These are phyloP conservation scores for Eilema depressum DNA, from an alignment of 2,888 invertebrate species.

Conservation along the genomic window DNA sequence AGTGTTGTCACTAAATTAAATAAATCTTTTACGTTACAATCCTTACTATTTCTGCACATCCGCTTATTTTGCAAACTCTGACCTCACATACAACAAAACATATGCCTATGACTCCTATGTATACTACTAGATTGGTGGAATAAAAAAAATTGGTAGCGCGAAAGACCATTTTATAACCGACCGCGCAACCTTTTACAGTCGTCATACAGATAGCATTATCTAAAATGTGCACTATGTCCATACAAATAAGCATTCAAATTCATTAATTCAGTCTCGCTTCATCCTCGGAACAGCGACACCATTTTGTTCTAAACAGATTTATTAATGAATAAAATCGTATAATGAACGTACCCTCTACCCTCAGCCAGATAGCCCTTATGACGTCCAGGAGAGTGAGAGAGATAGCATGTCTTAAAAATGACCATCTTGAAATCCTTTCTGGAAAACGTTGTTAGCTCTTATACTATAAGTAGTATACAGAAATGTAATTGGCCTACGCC, in stretches of 20 bases:
- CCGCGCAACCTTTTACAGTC: too few relatives aligned
- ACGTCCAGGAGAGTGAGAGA: too few relatives aligned
- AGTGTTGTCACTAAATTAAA: not conserved
- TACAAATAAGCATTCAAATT: too few relatives aligned
- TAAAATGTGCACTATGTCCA: too few relatives aligned
- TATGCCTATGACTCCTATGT: not conserved
- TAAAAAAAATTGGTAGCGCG: not conserved
- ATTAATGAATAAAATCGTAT: too few relatives aligned
- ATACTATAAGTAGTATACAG: not conserved
- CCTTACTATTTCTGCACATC: not conserved
- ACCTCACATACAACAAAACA: not conserved
- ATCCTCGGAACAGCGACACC: not conserved
- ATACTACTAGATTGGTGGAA: not conserved
- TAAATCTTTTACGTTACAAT: not conserved
- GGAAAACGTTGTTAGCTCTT: too few relatives aligned
- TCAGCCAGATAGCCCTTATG: too few relatives aligned
- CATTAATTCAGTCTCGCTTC: not conserved
- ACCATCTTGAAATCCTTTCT: too few relatives aligned
- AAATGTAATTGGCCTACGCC: not conserved
- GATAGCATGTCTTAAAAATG: too few relatives aligned
- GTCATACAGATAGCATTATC: too few relatives aligned
- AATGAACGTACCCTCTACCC: too few relatives aligned
- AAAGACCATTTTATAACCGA: not conserved
- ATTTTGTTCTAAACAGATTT: not conserved
- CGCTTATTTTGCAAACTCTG: slow-evolving; percentile 3